Conservation (phyloP, 2,113 vertebrate genomes). For the Pangasianodon hypophthalmus region DNA sequence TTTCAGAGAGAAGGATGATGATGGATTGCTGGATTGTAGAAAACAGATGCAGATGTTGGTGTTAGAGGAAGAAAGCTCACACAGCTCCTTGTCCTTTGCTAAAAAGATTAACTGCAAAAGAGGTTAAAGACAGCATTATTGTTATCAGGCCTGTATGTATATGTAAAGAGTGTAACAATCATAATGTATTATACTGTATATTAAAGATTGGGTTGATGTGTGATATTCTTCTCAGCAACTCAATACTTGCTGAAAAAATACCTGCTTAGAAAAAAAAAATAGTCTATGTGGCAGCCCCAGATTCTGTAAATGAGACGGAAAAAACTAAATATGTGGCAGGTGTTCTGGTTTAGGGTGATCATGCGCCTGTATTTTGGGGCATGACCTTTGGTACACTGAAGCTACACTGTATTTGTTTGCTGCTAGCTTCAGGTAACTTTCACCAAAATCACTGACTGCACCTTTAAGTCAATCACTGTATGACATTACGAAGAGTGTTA, state of each 20-base stretch:
- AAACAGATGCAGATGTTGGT: neutral
- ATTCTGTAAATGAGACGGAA: neutral
- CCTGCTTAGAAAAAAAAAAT: no score
- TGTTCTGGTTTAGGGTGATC: neutral
- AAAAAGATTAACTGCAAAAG: conserved; percentile 2
- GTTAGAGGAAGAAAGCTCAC: neutral
- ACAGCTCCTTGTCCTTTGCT: neutral
- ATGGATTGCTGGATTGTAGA: neutral
- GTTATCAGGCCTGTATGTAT: no score
- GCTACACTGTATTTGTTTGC: neutral
- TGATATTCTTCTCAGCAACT: no score
- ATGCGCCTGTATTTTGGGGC: neutral
- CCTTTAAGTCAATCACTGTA: neutral
- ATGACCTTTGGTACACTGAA: no score
- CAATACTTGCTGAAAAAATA: no score
- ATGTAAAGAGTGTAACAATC: no score
- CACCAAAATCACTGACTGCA: neutral
- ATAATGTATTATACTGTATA: no score
- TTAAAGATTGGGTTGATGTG: no score
- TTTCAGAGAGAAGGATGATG: neutral
- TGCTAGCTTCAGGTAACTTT: neutral
- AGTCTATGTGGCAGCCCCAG: no score
- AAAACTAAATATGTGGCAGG: neutral
- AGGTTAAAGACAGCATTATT: neutral
- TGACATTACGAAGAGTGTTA: neutral